Evolutionary conservation across 2,113 vertebrate species (phyloP).

Genomic region (Mandrillus leucophaeus): DNA sequence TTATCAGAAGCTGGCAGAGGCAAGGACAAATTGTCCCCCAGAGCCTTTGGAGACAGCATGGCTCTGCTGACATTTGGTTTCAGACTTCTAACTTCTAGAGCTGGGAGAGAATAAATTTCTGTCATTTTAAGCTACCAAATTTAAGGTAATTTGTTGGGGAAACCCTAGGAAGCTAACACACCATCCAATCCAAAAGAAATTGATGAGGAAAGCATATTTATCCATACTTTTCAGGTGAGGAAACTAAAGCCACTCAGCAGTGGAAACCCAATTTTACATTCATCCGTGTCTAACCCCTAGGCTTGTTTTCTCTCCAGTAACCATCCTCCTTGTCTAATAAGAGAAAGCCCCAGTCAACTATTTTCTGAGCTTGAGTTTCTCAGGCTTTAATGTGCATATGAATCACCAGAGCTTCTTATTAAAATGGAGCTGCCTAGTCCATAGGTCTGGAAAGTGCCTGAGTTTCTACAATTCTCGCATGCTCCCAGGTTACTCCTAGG

Average conservation of each 20-base stretch:
- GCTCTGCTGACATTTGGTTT: neutral
- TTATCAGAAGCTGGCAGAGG: neutral
- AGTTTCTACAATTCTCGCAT: neutral
- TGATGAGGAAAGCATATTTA: neutral
- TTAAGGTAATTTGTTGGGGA: neutral
- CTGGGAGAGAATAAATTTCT: neutral
- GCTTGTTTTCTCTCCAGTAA: neutral
- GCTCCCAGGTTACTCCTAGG: neutral
- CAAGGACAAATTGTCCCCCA: neutral
- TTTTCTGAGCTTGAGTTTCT: neutral
- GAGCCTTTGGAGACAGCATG: neutral
- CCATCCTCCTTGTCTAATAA: neutral
- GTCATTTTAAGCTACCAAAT: neutral
- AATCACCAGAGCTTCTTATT: neutral
- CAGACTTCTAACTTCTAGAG: neutral
- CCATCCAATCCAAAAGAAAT: neutral
- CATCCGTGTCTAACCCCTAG: neutral
- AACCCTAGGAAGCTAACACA: neutral
- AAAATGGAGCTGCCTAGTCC: slow-evolving; percentile 16
- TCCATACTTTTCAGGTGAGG: neutral
- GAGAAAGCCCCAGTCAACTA: neutral
- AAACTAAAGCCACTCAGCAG: neutral
- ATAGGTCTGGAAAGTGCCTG: neutral
- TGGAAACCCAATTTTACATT: slow-evolving; percentile 2
- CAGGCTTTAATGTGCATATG: neutral